Percentiles rank a stretch among this genome's conserved stretches.
Conservation (phyloP, 1,140 invertebrate species). For the Drosophila pruinosa region DNA sequence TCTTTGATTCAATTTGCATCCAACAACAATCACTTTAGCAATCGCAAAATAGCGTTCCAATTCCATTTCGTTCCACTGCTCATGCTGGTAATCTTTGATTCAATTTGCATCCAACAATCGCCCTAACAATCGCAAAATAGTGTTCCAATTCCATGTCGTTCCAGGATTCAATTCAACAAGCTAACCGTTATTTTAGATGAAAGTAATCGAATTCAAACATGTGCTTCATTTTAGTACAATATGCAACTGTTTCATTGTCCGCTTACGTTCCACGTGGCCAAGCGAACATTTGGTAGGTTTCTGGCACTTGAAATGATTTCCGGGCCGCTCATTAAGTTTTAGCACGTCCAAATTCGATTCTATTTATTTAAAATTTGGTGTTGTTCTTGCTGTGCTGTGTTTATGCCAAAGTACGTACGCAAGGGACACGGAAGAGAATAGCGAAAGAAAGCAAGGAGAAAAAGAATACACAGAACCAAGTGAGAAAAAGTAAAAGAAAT, state of each 20-base stretch:
- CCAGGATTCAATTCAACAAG: not conserved
- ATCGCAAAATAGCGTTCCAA: not conserved
- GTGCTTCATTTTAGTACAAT: no score
- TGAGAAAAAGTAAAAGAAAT: not conserved
- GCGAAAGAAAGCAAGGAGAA: not conserved
- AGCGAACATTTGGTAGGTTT: not conserved
- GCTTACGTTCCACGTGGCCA: no score
- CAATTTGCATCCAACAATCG: no score
- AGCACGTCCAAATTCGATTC: slow-evolving; percentile 62
- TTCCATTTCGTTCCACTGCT: not conserved
- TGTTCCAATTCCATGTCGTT: not conserved
- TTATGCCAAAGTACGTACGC: slow-evolving; percentile 26
- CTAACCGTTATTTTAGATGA: no score
- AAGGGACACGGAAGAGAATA: slow-evolving; percentile 7
- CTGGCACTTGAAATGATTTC: slow-evolving; percentile 60
- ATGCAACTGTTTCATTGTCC: no score
- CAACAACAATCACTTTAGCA: no score
- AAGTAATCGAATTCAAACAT: no score
- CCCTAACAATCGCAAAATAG: not conserved
- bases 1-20: no score
- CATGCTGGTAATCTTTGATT: no score
- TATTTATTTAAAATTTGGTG: slow-evolving; percentile 59
- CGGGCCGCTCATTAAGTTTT: slow-evolving; percentile 67
- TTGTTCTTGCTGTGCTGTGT: not conserved
- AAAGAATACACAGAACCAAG: not conserved